Conservation (phyloP, 37 sponge, comb jelly and placozoan genomes). For the Dysidea cf. avara region DNA sequence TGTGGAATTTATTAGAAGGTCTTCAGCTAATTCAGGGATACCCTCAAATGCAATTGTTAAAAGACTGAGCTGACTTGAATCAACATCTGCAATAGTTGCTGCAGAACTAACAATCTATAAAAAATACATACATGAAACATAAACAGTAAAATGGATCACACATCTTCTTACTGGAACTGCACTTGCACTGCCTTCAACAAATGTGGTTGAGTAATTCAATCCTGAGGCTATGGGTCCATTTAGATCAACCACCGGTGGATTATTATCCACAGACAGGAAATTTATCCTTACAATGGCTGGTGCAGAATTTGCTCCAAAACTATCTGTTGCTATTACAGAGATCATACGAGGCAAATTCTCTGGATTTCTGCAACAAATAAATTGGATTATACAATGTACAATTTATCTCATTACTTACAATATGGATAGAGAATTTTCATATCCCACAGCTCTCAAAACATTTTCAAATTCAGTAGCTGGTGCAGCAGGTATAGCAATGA, state of each 20-base stretch:
- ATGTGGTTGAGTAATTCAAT: slow-evolving; percentile 16
- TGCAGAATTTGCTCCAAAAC: slow-evolving; percentile 9
- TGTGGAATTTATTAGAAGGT: background rate
- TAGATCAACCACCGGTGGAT: slow-evolving; percentile 62
- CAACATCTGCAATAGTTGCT: slow-evolving; percentile 44
- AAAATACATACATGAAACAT: background rate
- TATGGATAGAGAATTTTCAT: slow-evolving; percentile 2
- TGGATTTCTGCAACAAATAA: background rate
- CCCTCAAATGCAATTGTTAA: slow-evolving; percentile 7
- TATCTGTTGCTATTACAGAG: slow-evolving; percentile 22
- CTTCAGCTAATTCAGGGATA: slow-evolving; percentile 1
- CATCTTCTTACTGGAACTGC: slow-evolving; percentile 18
- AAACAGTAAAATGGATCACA: background rate
- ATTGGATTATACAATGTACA: background rate
- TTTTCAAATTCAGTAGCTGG: slow-evolving; percentile 15
- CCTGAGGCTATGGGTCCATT: slow-evolving; percentile 42
- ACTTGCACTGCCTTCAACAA: slow-evolving; percentile 16
- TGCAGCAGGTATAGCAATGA: background rate
- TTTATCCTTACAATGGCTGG: slow-evolving; percentile 20
- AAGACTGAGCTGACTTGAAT: slow-evolving; percentile 12
- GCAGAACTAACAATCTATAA: slow-evolving; percentile 21
- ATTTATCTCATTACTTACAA: background rate
- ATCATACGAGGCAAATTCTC: slow-evolving; percentile 18
- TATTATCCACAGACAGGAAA: slow-evolving; percentile 45
- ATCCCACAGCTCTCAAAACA: slow-evolving; percentile 28